Conservation (phyloP, 2,797 vertebrate genomes). For the Oceanodroma leucorhoa region DNA sequence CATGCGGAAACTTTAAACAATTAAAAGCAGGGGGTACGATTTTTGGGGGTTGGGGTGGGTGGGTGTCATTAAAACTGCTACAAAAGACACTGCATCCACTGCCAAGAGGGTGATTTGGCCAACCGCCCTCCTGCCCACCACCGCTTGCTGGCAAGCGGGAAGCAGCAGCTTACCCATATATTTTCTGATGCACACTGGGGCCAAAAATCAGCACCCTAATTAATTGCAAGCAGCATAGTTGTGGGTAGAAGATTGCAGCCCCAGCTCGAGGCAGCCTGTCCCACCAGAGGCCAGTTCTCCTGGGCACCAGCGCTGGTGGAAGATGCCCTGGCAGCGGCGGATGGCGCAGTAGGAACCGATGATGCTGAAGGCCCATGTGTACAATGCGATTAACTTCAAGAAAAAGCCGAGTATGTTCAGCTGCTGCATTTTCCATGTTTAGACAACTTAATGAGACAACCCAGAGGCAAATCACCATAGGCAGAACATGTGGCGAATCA, state of each 20-base stretch:
- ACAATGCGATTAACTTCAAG: neutral
- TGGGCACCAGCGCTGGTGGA: neutral
- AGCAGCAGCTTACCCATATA: accelerated
- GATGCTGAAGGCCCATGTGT: neutral
- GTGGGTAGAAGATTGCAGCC: accelerated
- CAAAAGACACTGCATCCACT: neutral
- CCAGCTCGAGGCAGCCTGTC: neutral
- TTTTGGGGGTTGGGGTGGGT: neutral
- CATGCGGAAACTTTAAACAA: neutral
- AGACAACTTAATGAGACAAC: slow-evolving; percentile 66
- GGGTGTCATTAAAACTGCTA: neutral
- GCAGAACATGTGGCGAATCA: slow-evolving; percentile 51
- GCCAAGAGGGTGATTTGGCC: neutral
- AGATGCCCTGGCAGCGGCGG: neutral
- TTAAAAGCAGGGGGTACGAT: neutral
- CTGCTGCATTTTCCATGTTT: slow-evolving; percentile 50
- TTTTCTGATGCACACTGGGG: accelerated
- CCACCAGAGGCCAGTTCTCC: neutral
- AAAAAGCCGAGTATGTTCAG: neutral
- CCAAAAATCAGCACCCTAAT: neutral
- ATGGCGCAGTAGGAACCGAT: neutral
- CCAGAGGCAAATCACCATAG: slow-evolving; percentile 58
- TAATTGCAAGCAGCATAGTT: neutral
- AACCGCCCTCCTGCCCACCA: accelerated
- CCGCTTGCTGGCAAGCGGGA: accelerated